These are phyloP conservation scores for Antigone vipio DNA, from an alignment of 2,113 vertebrate species.

Conservation along the genomic window DNA sequence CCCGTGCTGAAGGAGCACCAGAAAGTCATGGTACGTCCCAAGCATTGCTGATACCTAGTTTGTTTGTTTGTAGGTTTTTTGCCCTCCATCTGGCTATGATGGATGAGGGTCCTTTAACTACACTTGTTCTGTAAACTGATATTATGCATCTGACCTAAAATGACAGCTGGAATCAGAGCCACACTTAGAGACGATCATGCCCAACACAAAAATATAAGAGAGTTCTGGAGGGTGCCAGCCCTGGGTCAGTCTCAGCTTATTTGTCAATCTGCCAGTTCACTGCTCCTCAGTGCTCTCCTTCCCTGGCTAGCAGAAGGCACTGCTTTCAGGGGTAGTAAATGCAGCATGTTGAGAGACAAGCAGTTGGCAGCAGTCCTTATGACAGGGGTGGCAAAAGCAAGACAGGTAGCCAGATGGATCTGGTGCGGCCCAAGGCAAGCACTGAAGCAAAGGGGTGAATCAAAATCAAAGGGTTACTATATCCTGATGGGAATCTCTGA, in stretches of 20 bases:
- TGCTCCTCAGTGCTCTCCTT: constrained; percentile 36
- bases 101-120: constrained; percentile 47
- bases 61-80: not conserved
- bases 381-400: constrained; percentile 52
- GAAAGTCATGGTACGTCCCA: not conserved
- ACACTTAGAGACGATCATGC: constrained; percentile 47
- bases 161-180: constrained; percentile 66
- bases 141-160: constrained; percentile 61
- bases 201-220: constrained; percentile 52
- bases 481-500: not conserved
- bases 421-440: constrained; percentile 39
- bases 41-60: not conserved
- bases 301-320: constrained; percentile 40
- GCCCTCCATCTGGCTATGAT: constrained; percentile 34
- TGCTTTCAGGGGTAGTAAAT: constrained; percentile 37
- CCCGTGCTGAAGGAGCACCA: not conserved
- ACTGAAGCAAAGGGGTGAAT: constrained; percentile 32
- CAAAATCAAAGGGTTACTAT: constrained; percentile 25
- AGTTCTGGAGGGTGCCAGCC: constrained; percentile 66
- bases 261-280: constrained; percentile 69
- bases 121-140: constrained; percentile 58
- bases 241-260: constrained; percentile 67
- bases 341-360: constrained; percentile 38
- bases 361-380: constrained; percentile 49
- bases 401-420: constrained; percentile 64